Evolutionary conservation across 2,888 invertebrate species (phyloP), one percentile per base, ranked within the genome.

Genomic region (Marronus borbonicus): DNA sequence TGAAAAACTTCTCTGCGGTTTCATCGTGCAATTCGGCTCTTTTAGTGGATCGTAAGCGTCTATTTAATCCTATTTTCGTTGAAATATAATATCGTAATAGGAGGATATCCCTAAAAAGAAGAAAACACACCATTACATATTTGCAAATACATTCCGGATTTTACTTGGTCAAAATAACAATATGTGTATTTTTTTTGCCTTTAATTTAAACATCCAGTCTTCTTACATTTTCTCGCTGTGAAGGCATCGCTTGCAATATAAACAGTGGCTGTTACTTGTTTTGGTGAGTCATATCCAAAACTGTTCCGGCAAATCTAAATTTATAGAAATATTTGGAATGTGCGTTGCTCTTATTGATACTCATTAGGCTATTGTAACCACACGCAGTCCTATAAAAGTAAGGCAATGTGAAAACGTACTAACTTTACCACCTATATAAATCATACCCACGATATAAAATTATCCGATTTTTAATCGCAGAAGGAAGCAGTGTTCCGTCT

Each of bases 241-340:
- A 52, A 52, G 14, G n/a, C n/a, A 52, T 0, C 52, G n/a, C 52
- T 52, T 52, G n/a, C 52, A 52, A 52, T 52, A 52, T 52, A 52
- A 52, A 52, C 52, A 52, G 14, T n/a, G 17, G 52, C n/a, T 52
- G n/a, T 52, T 52, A 52, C n/a, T 52, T 52, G 52, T 52, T n/a
- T 52, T 52, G 2, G 1, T 52, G 52, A 52, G 52, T 52, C 52
- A 52, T 10, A 39, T 52, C n/a, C 17, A 12, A 52, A 52, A 52
- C 52, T 52, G 17, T 52, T 52, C 52, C 14, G 17, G 52, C 17
- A 52, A 52, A 17, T 17, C 52, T 52, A 10, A 52, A n/a, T 52
- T 52, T 52, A 52, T 17, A 39, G 3, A 39, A 39, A 39, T 39
- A 39, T n/a, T n/a, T 52, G n/a, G 17, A 14, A 52, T n/a, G 4